Evolutionary conservation across 2,113 vertebrate genomes (phyloP).

Genomic region (Chaenogobius annularis): DNA sequence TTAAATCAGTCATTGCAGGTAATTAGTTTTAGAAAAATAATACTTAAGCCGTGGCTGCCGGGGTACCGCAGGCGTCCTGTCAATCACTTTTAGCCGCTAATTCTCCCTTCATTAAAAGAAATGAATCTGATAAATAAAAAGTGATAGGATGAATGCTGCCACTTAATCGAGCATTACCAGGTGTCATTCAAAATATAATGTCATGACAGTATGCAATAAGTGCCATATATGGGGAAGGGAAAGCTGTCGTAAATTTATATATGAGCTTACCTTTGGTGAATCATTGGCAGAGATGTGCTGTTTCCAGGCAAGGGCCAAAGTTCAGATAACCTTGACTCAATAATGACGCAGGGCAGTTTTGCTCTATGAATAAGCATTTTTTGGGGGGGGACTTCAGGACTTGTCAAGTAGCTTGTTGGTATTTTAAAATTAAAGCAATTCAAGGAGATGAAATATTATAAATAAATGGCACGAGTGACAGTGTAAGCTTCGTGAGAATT

Average conservation of each 20-base stretch:
- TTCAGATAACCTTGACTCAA: conserved; percentile 18
- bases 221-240: neutral
- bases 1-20: conserved; percentile 27
- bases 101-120: conserved; percentile 54
- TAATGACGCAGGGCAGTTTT: neutral
- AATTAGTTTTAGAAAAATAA: conserved; percentile 42
- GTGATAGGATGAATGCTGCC: conserved; percentile 12
- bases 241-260: neutral
- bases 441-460: neutral
- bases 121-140: conserved; percentile 35
- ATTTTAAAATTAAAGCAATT: neutral
- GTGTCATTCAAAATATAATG: conserved; percentile 31
- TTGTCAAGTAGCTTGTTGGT: neutral
- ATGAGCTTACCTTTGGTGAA: conserved; percentile 30
- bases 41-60: conserved; percentile 23
- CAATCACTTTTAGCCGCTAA: conserved; percentile 48
- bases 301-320: conserved; percentile 33
- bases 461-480: too few relatives aligned
- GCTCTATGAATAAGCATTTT: neutral
- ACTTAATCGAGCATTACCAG: conserved; percentile 25
- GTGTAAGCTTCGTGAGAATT: too few relatives aligned
- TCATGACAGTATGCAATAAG: neutral
- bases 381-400: neutral
- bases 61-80: conserved; percentile 24
- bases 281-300: conserved; percentile 27